Conservation (phyloP, 2,888 invertebrate species). For the Hirtodrosophila histrioides region DNA sequence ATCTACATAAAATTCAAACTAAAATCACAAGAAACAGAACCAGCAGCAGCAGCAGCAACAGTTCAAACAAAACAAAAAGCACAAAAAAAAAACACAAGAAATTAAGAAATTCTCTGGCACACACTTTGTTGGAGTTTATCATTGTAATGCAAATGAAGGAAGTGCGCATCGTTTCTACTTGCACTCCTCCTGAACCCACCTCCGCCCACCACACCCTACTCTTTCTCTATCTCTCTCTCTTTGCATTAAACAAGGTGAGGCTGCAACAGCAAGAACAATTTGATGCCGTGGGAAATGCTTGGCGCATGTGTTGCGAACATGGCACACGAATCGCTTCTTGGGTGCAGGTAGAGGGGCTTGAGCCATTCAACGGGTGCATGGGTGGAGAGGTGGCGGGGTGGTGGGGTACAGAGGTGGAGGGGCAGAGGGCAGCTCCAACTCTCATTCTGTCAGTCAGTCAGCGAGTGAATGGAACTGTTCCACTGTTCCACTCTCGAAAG, state of each 20-base stretch:
- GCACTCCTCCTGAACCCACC: conserved; percentile 29
- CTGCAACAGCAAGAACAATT: conserved; percentile 61
- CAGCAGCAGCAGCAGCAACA: neutral
- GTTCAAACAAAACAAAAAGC: conserved; percentile 17
- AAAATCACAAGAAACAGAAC: conserved; percentile 40
- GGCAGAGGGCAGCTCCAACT: conserved; percentile 13
- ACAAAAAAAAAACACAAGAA: conserved; percentile 30
- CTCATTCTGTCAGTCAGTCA: conserved; percentile 55
- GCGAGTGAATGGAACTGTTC: conserved; percentile 59
- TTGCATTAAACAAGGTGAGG: conserved; percentile 65
- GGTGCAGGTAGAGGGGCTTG: conserved; percentile 1
- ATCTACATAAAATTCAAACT: conserved; percentile 38
- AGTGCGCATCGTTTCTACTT: conserved; percentile 61
- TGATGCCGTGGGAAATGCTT: conserved; percentile 77
- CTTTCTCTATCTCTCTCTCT: conserved; percentile 10
- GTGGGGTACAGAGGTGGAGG: neutral
- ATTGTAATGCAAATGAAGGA: conserved; percentile 81
- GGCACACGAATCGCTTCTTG: conserved; percentile 54
- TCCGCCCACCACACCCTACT: neutral
- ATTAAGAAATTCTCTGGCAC: conserved; percentile 70
- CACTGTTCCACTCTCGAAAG: conserved; percentile 20
- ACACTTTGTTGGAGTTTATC: conserved; percentile 76
- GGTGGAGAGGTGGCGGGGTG: neutral
- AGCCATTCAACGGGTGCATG: too few species aligned
- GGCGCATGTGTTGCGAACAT: conserved; percentile 66